Evolutionary conservation across 2,888 invertebrate genomes (phyloP).

Genomic region (Epirrita christyi): DNA sequence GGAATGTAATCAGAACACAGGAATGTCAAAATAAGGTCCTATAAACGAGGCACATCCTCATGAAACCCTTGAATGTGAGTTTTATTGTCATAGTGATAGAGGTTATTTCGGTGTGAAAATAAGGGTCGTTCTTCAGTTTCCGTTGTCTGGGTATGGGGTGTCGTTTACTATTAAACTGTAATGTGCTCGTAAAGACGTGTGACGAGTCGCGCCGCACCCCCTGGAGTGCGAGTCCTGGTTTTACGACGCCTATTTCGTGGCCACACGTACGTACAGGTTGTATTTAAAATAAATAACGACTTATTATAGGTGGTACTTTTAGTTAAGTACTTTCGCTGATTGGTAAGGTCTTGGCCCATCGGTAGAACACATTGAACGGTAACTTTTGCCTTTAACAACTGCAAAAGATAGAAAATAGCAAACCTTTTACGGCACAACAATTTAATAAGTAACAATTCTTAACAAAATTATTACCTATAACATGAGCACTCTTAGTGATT

Average conservation of each 20-base stretch:
- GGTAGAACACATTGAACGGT: not conserved
- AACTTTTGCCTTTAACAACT: too few species aligned
- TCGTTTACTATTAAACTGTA: constrained; percentile 52
- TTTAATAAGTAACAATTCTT: too few species aligned
- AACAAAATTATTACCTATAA: too few species aligned
- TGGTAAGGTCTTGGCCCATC: not conserved
- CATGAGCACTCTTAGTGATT: too few species aligned
- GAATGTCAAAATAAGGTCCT: constrained; percentile 34
- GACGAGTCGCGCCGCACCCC: constrained; percentile 58
- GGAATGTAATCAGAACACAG: constrained; percentile 36
- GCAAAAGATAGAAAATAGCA: too few species aligned
- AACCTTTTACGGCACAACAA: too few species aligned
- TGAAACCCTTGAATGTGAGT: constrained; percentile 15
- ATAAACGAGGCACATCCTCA: constrained; percentile 23
- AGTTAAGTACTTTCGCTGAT: constrained; percentile 13
- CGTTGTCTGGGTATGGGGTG: constrained; percentile 39
- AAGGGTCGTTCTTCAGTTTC: constrained; percentile 8
- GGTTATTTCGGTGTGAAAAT: constrained; percentile 22
- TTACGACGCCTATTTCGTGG: constrained; percentile 43
- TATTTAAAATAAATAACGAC: constrained; percentile 30
- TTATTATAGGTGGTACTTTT: constrained; percentile 14
- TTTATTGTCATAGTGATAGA: constrained; percentile 24
- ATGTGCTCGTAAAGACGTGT: constrained; percentile 61
- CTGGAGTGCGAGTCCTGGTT: constrained; percentile 49
- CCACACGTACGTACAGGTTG: constrained; percentile 37